Conservation (phyloP, 2,113 vertebrate genomes). For the Oreochromis spilurus region DNA sequence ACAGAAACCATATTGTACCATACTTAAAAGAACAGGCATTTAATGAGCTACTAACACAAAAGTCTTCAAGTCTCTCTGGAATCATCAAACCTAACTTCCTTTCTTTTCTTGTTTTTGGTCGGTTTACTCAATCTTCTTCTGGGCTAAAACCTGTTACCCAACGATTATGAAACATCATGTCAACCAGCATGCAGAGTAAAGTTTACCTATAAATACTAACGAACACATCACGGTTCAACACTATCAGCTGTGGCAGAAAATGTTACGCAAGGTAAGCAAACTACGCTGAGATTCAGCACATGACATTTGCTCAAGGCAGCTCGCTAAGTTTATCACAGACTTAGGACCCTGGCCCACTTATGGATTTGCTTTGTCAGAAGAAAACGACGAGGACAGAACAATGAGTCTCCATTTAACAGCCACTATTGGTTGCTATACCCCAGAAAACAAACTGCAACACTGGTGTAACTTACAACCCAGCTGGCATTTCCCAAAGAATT, state of each 20-base stretch:
- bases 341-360: neutral
- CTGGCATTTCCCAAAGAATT: neutral
- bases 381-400: neutral
- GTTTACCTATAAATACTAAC: neutral
- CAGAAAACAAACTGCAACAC: neutral
- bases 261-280: constrained; percentile 1
- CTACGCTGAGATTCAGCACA: constrained; percentile 1
- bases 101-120: neutral
- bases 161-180: neutral
- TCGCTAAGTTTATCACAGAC: neutral
- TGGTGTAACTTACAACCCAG: neutral
- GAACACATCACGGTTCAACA: constrained; percentile 1
- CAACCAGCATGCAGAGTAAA: neutral
- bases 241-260: constrained; percentile 12
- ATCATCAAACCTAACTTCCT: neutral
- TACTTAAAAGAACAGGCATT: neutral
- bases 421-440: neutral
- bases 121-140: neutral
- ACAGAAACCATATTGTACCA: neutral
- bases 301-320: constrained; percentile 8
- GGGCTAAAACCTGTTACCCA: neutral
- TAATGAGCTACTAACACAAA: neutral
- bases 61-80: neutral
- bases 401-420: neutral
- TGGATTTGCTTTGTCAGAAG: neutral